Percentiles rank a stretch among this genome's conserved stretches.
phyloP scores from a whole-genome alignment of 2,797 vertebrate species.

The Trichosurus vulpecula region DNA sequence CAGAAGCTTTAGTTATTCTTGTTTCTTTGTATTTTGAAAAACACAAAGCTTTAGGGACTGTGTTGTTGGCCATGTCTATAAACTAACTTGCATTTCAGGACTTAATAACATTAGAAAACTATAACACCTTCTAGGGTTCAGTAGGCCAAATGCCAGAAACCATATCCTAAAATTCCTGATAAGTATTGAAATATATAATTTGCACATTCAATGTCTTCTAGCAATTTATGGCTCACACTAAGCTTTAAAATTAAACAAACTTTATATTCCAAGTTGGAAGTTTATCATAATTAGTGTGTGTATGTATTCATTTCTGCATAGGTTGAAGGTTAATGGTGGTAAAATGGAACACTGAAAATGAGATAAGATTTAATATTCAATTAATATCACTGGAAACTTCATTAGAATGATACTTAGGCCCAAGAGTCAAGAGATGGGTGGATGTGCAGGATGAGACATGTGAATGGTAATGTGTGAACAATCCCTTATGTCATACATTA shows the following conservation, averaged over 20 bases:
- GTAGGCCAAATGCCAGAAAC: neutral
- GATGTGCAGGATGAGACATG: neutral
- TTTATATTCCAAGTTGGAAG: no score
- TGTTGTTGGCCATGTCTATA: neutral
- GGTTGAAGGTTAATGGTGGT: neutral
- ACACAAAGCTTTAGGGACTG: no score
- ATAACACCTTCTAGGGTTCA: neutral
- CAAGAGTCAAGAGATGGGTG: neutral
- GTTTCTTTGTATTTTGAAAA: neutral
- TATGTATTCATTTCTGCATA: neutral
- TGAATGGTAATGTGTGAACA: neutral
- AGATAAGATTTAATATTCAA: neutral
- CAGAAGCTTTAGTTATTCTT: neutral
- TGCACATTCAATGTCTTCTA: neutral
- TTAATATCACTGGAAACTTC: neutral
- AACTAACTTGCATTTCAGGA: neutral
- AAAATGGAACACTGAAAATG: neutral
- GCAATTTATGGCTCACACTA: neutral
- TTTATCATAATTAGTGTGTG: neutral
- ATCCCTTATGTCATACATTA: neutral
- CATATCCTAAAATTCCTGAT: neutral
- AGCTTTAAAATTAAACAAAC: neutral
- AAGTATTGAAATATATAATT: neutral
- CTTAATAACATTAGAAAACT: neutral
- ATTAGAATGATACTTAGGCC: neutral